phyloP scores from a whole-genome alignment of 2,797 vertebrate species.

The Sebastes goodei region DNA sequence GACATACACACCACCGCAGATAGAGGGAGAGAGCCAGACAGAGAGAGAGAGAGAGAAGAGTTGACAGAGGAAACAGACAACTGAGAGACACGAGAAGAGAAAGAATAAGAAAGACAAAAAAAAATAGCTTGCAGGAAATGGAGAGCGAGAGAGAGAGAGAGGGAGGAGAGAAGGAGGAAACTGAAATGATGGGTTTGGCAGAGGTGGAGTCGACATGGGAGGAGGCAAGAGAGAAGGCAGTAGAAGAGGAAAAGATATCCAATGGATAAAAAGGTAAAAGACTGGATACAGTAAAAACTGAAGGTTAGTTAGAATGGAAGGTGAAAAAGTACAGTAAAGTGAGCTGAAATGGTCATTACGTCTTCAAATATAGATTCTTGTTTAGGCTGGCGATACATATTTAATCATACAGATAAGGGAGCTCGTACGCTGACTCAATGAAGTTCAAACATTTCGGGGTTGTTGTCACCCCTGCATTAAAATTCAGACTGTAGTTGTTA shows the following conservation, averaged over 20 bases:
- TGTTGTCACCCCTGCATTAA: constrained; percentile 15
- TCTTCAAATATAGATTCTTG: neutral
- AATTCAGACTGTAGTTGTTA: constrained; percentile 9
- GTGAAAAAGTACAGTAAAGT: neutral
- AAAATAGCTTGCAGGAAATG: constrained; percentile 25
- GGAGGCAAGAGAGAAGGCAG: constrained; percentile 16
- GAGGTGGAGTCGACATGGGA: constrained; percentile 34
- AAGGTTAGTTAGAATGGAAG: neutral
- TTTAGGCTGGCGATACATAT: neutral
- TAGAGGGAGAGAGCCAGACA: constrained; percentile 31
- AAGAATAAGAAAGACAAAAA: constrained; percentile 17
- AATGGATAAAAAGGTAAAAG: neutral
- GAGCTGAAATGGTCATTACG: constrained; percentile 6
- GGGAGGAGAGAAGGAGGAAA: constrained; percentile 19
- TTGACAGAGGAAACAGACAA: constrained; percentile 14
- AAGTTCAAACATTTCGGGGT: constrained; percentile 1
- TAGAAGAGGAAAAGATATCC: constrained; percentile 13
- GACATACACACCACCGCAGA: constrained; percentile 58
- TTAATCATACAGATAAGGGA: constrained; percentile 12
- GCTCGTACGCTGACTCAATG: neutral
- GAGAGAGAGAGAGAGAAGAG: constrained; percentile 26
- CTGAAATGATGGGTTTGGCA: constrained; percentile 48
- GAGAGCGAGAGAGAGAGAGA: neutral
- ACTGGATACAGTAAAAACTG: neutral
- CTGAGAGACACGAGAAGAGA: neutral